Evolutionary conservation across 2,113 vertebrate genomes (phyloP).

Genomic region (Misgurnus anguillicaudatus): DNA sequence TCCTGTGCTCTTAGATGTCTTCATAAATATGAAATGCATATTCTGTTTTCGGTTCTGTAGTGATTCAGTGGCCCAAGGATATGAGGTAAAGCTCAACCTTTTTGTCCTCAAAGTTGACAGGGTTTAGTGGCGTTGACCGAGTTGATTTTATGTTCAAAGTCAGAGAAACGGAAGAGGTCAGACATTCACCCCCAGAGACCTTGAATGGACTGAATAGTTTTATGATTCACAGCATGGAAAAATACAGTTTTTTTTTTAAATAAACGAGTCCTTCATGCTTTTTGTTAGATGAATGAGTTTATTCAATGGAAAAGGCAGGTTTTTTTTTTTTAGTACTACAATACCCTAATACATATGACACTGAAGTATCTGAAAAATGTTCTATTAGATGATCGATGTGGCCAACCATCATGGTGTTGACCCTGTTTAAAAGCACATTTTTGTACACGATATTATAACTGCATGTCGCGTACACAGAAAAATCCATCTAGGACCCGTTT

Average conservation of each 20-base stretch:
- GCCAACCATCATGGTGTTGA: not conserved
- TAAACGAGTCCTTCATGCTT: not conserved
- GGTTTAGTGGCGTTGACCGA: not conserved
- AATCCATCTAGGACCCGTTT: not conserved
- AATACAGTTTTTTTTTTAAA: not conserved
- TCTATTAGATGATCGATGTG: not conserved
- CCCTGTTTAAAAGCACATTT: not conserved
- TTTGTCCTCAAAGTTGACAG: not conserved
- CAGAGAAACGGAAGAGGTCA: not conserved
- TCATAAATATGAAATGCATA: slow-evolving; percentile 49
- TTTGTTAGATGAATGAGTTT: not conserved
- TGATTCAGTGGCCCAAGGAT: not conserved
- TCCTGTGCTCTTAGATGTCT: slow-evolving; percentile 38
- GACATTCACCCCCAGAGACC: not conserved
- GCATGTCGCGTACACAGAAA: not conserved
- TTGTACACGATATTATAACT: not conserved
- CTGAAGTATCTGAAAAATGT: not conserved
- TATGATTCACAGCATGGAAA: not conserved
- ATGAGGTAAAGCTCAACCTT: not conserved
- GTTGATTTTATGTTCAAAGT: slow-evolving; percentile 2
- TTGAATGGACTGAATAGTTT: not conserved
- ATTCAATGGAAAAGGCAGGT: not conserved
- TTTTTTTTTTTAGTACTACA: not conserved
- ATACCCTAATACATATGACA: not conserved
- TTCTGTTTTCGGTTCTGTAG: slow-evolving; percentile 19